Conservation (phyloP, 2,113 vertebrate genomes). For the Empidonax traillii region DNA sequence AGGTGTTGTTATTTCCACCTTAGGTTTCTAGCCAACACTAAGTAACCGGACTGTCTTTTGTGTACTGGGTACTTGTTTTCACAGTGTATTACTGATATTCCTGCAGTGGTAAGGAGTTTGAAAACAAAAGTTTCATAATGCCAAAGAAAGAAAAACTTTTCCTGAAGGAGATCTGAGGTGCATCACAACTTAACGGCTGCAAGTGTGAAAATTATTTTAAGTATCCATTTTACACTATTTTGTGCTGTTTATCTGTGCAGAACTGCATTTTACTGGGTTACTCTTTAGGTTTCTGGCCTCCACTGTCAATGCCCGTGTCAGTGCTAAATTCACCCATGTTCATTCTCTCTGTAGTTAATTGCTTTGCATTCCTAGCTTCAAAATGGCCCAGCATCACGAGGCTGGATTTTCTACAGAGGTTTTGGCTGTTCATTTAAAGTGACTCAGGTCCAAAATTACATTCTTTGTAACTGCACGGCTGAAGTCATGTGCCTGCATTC, state of each 20-base stretch:
- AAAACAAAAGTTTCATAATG: background rate
- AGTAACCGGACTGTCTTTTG: background rate
- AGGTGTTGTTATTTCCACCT: background rate
- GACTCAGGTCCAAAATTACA: background rate
- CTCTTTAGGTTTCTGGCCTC: background rate
- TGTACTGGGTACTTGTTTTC: background rate
- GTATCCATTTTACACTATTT: background rate
- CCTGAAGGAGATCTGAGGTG: background rate
- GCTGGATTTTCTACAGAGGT: background rate
- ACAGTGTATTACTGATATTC: background rate
- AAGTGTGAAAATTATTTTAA: background rate
- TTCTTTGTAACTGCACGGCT: background rate
- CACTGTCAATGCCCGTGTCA: background rate
- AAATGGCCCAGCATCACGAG: background rate
- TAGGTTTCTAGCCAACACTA: background rate
- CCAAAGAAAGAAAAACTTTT: background rate
- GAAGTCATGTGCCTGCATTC: background rate
- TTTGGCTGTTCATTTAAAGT: background rate
- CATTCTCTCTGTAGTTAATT: background rate
- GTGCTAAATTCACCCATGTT: background rate
- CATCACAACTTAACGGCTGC: background rate
- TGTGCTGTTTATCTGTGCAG: background rate
- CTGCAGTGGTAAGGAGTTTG: background rate
- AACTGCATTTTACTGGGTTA: rapidly evolving
- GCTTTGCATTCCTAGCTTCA: background rate